Conservation (phyloP, 2,113 vertebrate genomes). For the Neotoma lepida region DNA sequence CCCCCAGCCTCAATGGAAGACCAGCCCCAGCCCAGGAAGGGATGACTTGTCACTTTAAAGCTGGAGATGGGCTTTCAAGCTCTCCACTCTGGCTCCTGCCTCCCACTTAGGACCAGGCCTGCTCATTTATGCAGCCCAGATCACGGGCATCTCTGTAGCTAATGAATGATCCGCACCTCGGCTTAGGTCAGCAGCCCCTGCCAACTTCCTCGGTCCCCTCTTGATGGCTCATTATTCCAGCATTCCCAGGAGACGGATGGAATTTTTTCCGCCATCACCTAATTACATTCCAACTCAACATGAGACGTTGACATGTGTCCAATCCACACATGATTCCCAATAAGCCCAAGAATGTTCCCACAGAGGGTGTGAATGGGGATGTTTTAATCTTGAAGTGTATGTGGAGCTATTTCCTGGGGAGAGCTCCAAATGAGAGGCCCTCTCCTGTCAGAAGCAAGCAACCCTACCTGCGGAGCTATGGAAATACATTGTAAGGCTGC, state of each 20-base stretch:
- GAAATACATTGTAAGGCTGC: background rate
- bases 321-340: background rate
- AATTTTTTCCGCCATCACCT: conserved; percentile 64
- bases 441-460: background rate
- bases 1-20: background rate
- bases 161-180: conserved; percentile 15
- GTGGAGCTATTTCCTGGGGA: conserved; percentile 21
- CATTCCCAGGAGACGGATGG: conserved; percentile 65
- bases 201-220: conserved; percentile 49
- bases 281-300: conserved; percentile 62
- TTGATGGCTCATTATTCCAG: conserved; percentile 75
- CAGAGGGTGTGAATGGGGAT: background rate
- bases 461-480: background rate
- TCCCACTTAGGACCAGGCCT: background rate
- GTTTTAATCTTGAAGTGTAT: conserved; percentile 1
- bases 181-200: conserved; percentile 62
- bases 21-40: background rate
- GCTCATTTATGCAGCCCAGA: background rate
- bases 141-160: conserved; percentile 35
- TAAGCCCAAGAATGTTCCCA: background rate
- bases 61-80: conserved; percentile 15
- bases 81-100: background rate
- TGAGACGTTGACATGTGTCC: conserved; percentile 61
- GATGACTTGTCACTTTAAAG: conserved; percentile 51
- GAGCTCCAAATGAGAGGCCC: background rate